A percentile compares a stretch with the other conserved stretches of the same genome.
Conservation (phyloP, 2,888 invertebrate species). For the Stenurella melanura region DNA sequence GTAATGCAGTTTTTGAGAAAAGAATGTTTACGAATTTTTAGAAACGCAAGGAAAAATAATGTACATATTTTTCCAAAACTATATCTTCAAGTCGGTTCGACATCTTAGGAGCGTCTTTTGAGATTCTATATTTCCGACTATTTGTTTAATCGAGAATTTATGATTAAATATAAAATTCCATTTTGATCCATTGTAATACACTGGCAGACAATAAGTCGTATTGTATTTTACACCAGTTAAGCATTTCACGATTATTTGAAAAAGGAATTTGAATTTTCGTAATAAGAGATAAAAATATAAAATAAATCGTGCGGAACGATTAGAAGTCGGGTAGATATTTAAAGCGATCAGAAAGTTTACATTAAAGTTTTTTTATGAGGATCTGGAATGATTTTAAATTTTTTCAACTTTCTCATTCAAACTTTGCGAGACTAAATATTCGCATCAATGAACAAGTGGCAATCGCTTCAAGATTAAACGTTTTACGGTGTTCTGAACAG, state of each 20-base stretch:
- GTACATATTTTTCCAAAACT: no score
- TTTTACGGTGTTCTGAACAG: slow-evolving; percentile 55
- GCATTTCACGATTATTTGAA: background rate
- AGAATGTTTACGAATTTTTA: no score
- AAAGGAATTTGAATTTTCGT: slow-evolving; percentile 18
- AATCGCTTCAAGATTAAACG: slow-evolving; percentile 57
- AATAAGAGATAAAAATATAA: slow-evolving; percentile 20
- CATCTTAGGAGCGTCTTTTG: no score
- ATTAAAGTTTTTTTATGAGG: slow-evolving; percentile 56
- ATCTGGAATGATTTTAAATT: slow-evolving; percentile 56
- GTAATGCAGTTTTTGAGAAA: no score
- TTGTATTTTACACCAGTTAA: slow-evolving; percentile 5
- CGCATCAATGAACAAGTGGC: slow-evolving; percentile 58
- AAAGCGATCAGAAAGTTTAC: slow-evolving; percentile 54
- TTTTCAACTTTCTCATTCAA: slow-evolving; percentile 64
- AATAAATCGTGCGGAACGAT: slow-evolving; percentile 35
- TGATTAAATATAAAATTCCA: no score
- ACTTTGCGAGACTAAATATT: slow-evolving; percentile 53
- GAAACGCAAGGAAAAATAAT: no score
- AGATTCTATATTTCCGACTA: no score
- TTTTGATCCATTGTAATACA: no score
- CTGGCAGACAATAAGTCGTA: background rate
- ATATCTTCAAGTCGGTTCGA: no score
- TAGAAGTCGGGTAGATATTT: slow-evolving; percentile 45
- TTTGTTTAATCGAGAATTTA: no score